Base-by-base conservation (phyloP, 2,113 vertebrate species). In the Pimephales promelas region DNA sequence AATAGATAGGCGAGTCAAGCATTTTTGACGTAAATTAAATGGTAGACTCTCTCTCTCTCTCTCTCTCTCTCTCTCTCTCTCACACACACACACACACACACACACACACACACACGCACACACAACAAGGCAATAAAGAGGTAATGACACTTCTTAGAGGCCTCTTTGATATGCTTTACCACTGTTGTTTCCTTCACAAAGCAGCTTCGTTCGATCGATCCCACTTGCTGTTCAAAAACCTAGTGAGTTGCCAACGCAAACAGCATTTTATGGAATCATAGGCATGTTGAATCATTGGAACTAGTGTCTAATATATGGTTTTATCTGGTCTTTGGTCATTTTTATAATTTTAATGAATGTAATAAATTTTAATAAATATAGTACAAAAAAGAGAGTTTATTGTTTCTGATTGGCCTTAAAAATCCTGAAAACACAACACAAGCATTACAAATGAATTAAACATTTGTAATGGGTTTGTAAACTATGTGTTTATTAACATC, bases 161-260 rank as follows among this genome's bases (percentile, higher is more conserved):
- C 31, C 18, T 13, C 72, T 72, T 73, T 52, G 83, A 79, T 28
- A 71, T 13, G n/a, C 57, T 47, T 78, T 62, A 62, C 79, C n/a
- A 13, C 20, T 26, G 82, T 78, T 82, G 62, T 86, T 78, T 71
- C n/a, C 72, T 70, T 49, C 68, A 36, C 74, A 71, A 57, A 45
- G 78, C 45, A 31, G 61, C 13, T 66, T 45, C 57, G 40, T 40
- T 34, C 36, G 24, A 71, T 71, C 36, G 5, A 43, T 43, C n/a
- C 43, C 68, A 72, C 22, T 45, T 24, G 22, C 68, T 71, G 22
- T 71, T 70, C 34, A 43, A n/a, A 71, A 71, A 71, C 22, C 22
- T 14, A n/a, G 68, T 71, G 22, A n/a, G 22, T 10, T 71, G 11
- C 40, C 40, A 3, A 72, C 40, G 43, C n/a, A 45, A 5, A 45